Base-by-base conservation (phyloP, 2,888 invertebrate genomes). In the Quadroppia sp. region DNA sequence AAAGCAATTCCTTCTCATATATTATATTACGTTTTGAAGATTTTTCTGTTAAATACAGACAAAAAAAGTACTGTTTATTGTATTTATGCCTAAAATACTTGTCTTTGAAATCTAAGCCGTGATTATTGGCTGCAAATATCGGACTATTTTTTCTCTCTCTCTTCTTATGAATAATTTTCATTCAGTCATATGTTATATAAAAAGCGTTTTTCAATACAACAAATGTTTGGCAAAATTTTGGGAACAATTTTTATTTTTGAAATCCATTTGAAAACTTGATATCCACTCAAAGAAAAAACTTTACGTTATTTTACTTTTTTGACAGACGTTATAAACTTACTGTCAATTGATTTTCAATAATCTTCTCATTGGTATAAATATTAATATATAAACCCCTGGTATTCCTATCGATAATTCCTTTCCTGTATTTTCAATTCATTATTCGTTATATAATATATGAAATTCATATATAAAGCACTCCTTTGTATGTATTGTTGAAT, bases 311-410 rank as follows among this genome's bases (percentile, higher is more conserved):
- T 11, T 36, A 4, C 4, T 11, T 36, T 4, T 36, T 11, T 45
- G 45, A 45, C 45, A 45, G 45, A 45, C 45, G 11, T 17, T 15
- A n/a, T n/a, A 13, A 15, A 45, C 45, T 45, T 7, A 13, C 45
- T 45, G 45, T 45, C 45, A 45, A 45, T 45, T 45, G 11, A 45
- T 45, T 45, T 15, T 45, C 45, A 15, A 9, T 45, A 45, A 45
- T 45, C 45, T 45, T 45, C 45, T 45, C 45, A 45, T 45, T 45
- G 45, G n/a, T n/a, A n/a, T n/a, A n/a, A 45, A 45, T 45, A 45
- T 11, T 36, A 36, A 36, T 7, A 36, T 36, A 4, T 36, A 4
- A 36, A 45, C n/a, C n/a, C n/a, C n/a, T n/a, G n/a, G n/a, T 45
- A 15, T 45, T 45, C 15, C 15, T 45, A 17, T 2, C 45, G 45